Conservation (phyloP, 2,888 invertebrate genomes). For the Aleiodes leptofemur region DNA sequence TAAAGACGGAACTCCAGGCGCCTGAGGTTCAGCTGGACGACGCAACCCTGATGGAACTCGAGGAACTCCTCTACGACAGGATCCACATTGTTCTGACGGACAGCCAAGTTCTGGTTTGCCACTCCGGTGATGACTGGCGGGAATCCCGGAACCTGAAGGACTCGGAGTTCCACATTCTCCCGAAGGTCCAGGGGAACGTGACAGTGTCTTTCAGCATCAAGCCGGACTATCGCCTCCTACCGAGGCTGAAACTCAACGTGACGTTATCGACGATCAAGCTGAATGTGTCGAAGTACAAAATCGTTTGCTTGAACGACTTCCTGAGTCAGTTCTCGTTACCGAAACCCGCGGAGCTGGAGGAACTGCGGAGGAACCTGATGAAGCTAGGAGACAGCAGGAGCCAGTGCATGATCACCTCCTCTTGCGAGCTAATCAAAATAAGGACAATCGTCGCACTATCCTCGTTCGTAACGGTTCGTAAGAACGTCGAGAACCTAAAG, state of each 20-base stretch:
- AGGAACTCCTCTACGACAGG: slow-evolving; percentile 87
- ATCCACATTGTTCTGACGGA: slow-evolving; percentile 83
- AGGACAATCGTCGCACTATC: slow-evolving; percentile 64
- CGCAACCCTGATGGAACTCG: slow-evolving; percentile 88
- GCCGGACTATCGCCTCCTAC: slow-evolving; percentile 83
- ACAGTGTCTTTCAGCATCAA: slow-evolving; percentile 86
- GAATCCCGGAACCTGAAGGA: slow-evolving; percentile 83
- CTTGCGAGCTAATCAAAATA: slow-evolving; percentile 60
- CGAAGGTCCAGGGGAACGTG: slow-evolving; percentile 81
- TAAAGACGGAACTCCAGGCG: slow-evolving; percentile 86
- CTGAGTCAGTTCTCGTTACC: slow-evolving; percentile 76
- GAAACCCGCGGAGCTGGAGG: slow-evolving; percentile 60
- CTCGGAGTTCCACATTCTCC: slow-evolving; percentile 85
- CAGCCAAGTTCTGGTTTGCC: slow-evolving; percentile 81
- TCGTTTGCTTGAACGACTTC: slow-evolving; percentile 82
- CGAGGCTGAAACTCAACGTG: slow-evolving; percentile 85
- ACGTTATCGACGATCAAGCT: slow-evolving; percentile 84
- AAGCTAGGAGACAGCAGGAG: slow-evolving; percentile 49
- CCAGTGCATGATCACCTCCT: slow-evolving; percentile 47
- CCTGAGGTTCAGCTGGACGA: slow-evolving; percentile 82
- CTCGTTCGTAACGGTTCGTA: slow-evolving; percentile 60
- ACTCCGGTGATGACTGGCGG: slow-evolving; percentile 85
- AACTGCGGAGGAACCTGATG: slow-evolving; percentile 55
- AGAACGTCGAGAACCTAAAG: slow-evolving; percentile 56
- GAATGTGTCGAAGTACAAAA: slow-evolving; percentile 85